These are phyloP conservation scores for Sylvilagus floridanus DNA, from an alignment of 2,797 vertebrate genomes.

Conservation along the genomic window DNA sequence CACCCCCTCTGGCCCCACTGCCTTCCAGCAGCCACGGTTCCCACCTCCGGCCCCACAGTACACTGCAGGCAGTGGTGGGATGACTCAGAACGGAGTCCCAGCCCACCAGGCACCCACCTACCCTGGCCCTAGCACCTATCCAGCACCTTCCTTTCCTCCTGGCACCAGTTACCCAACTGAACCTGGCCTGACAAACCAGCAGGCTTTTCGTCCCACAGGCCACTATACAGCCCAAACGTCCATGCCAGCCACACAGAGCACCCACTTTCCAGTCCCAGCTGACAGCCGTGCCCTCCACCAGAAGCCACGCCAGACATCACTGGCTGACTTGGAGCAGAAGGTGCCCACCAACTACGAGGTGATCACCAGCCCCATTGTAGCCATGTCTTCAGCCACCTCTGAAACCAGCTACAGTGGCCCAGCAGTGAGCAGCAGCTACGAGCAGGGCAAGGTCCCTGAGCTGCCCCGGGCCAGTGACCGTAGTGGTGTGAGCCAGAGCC, in stretches of 20 bases:
- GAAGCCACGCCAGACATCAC: constrained; percentile 95
- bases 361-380: constrained; percentile 91
- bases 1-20: constrained; percentile 88
- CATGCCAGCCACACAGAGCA: constrained; percentile 90
- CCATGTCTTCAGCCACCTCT: constrained; percentile 92
- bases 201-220: constrained; percentile 91
- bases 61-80: constrained; percentile 89
- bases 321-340: constrained; percentile 98
- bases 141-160: constrained; percentile 91
- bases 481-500: constrained; percentile 90
- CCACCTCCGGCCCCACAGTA: constrained; percentile 91
- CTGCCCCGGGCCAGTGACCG: constrained; percentile 90
- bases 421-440: constrained; percentile 90
- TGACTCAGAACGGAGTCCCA: constrained; percentile 92
- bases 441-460: constrained; percentile 93
- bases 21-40: constrained; percentile 93
- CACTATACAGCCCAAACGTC: constrained; percentile 91
- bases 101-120: constrained; percentile 92
- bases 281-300: constrained; percentile 93
- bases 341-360: constrained; percentile 98
- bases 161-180: constrained; percentile 92
- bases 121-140: constrained; percentile 91
- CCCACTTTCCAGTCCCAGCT: constrained; percentile 91
- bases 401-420: constrained; percentile 91
- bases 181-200: constrained; percentile 91